Conservation (phyloP, 2,797 vertebrate species). For the Heliangelus exortis region DNA sequence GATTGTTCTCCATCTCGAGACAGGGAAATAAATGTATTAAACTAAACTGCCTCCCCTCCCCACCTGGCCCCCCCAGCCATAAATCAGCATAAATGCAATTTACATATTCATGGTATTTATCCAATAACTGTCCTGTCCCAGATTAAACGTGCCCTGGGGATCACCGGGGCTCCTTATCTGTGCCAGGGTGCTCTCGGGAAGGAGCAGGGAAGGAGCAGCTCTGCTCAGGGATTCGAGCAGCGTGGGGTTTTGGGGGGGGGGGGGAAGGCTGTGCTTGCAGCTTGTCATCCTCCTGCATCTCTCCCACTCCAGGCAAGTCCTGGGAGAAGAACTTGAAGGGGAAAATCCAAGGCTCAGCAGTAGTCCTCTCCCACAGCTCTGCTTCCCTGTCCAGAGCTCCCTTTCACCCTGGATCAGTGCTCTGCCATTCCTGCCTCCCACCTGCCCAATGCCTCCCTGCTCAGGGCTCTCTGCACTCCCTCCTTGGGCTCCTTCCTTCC, state of each 20-base stretch:
- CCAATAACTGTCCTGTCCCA: constrained; percentile 57
- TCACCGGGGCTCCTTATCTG: constrained; percentile 1
- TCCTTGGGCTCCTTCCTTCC: neutral
- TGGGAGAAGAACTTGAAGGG: neutral
- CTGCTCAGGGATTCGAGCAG: neutral
- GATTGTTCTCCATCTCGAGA: constrained; percentile 22
- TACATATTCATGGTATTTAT: constrained; percentile 74
- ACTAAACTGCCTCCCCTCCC: neutral
- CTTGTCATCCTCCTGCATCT: neutral
- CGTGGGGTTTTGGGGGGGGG: no score
- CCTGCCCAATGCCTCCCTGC: neutral
- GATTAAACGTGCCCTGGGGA: constrained; percentile 62
- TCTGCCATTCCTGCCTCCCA: neutral
- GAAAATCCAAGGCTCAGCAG: neutral
- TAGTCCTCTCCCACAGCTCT: neutral
- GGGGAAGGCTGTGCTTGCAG: neutral
- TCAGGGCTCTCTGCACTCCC: neutral
- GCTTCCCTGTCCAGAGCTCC: neutral
- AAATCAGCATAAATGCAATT: constrained; percentile 73
- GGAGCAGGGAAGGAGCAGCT: neutral
- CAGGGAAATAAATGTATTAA: constrained; percentile 55
- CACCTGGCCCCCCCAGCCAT: neutral
- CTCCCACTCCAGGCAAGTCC: neutral
- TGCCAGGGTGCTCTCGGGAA: neutral
- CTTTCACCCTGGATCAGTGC: neutral